Evolutionary conservation across 2,113 vertebrate species (phyloP).

Genomic region (Triplophysa rosa): DNA sequence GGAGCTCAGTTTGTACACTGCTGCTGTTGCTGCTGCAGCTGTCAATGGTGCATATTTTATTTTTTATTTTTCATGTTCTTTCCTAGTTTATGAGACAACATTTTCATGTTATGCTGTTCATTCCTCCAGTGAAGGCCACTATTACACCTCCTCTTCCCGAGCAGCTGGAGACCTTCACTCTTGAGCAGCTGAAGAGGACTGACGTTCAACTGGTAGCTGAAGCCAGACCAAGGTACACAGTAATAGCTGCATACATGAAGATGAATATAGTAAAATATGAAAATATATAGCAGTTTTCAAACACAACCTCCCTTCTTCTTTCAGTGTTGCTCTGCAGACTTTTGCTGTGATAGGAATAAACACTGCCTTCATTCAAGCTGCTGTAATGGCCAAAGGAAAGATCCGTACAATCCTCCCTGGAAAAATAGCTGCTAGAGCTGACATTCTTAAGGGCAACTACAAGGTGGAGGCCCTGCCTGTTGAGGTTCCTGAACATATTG

Average conservation of each 20-base stretch:
- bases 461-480: slow-evolving; percentile 75
- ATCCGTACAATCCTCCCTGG: slow-evolving; percentile 60
- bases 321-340: slow-evolving; percentile 68
- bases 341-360: slow-evolving; percentile 80
- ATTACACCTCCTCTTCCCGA: slow-evolving; percentile 64
- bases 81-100: not conserved
- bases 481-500: slow-evolving; percentile 68
- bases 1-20: slow-evolving; percentile 70
- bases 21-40: slow-evolving; percentile 67
- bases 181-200: slow-evolving; percentile 61
- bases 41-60: slow-evolving; percentile 60
- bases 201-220: slow-evolving; percentile 65
- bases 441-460: slow-evolving; percentile 71
- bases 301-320: slow-evolving; percentile 39
- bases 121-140: slow-evolving; percentile 57
- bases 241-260: not conserved
- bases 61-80: not conserved
- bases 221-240: slow-evolving; percentile 68
- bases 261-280: not conserved
- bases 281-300: not conserved
- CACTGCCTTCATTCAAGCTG: slow-evolving; percentile 75
- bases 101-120: not conserved
- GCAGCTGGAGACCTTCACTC: slow-evolving; percentile 58
- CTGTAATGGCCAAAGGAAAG: slow-evolving; percentile 69
- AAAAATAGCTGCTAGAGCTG: slow-evolving; percentile 71